Evolutionary conservation across 2,888 invertebrate genomes (phyloP).

Genomic region (Tiliacea aurago): DNA sequence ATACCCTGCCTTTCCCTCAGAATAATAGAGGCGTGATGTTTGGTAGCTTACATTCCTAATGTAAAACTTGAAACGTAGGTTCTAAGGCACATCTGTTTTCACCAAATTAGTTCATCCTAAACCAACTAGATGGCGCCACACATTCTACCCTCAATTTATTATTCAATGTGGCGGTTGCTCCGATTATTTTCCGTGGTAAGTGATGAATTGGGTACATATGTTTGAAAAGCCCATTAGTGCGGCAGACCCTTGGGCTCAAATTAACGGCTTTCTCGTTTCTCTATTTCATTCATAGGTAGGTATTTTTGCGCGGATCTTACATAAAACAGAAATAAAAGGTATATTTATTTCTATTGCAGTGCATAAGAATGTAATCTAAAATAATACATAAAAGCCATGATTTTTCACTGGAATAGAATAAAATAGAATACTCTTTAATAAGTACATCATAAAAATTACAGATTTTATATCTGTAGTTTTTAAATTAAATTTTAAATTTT

Average conservation of each 20-base stretch:
- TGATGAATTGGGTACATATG: conserved; percentile 62
- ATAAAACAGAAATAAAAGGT: conserved; percentile 11
- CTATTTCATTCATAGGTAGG: conserved; percentile 30
- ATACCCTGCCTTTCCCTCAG: too few species aligned
- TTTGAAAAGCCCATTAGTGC: conserved; percentile 60
- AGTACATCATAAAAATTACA: too few species aligned
- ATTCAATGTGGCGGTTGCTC: conserved; percentile 50
- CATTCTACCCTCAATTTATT: conserved; percentile 37
- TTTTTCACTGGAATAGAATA: not conserved
- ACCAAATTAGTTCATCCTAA: conserved; percentile 32
- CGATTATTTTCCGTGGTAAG: conserved; percentile 58
- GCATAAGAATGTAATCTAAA: not conserved
- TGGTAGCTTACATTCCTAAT: not conserved
- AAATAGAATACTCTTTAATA: too few species aligned
- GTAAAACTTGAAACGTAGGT: not conserved
- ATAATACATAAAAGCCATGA: too few species aligned
- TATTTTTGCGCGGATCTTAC: conserved; percentile 35
- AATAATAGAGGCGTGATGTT: too few species aligned
- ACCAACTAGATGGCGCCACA: conserved; percentile 54
- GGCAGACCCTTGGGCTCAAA: conserved; percentile 52
- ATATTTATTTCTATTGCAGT: not conserved
- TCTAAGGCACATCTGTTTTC: conserved; percentile 26
- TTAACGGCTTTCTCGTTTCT: conserved; percentile 49
- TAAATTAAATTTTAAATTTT: too few species aligned
- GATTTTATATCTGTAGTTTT: too few species aligned